Evolutionary conservation across 1,140 invertebrate species (phyloP).

Genomic region (Bicyclus anynana): DNA sequence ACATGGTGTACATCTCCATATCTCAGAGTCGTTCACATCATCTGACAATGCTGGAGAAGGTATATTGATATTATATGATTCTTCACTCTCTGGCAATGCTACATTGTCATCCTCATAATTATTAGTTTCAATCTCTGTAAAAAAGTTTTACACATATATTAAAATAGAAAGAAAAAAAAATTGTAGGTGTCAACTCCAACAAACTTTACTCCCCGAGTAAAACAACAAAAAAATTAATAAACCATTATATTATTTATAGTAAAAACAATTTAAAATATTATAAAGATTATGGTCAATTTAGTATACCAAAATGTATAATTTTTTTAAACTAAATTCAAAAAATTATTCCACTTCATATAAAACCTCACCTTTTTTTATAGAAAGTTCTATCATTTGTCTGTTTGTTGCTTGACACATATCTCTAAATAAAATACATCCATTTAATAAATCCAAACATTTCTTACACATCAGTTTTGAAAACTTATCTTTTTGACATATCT

Average conservation of each 20-base stretch:
- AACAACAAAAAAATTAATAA: too few species aligned
- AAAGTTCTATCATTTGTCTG: constrained; percentile 35
- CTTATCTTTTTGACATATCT: constrained; percentile 51
- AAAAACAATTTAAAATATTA: too few species aligned
- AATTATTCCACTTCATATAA: not conserved
- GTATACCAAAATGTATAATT: too few species aligned
- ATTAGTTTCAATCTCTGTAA: not conserved
- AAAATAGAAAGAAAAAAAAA: too few species aligned
- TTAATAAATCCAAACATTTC: constrained; percentile 51
- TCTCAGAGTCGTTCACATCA: constrained; percentile 37
- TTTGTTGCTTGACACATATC: constrained; percentile 57
- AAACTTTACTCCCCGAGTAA: too few species aligned
- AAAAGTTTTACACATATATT: too few species aligned
- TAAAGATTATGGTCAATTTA: too few species aligned
- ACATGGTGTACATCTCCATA: constrained; percentile 50
- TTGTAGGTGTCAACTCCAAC: too few species aligned
- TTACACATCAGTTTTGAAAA: constrained; percentile 57
- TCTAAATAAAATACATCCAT: constrained; percentile 60
- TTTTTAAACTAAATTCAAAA: too few species aligned
- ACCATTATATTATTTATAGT: too few species aligned
- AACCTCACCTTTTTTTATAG: constrained; percentile 50
- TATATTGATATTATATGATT: constrained; percentile 46
- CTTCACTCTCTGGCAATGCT: constrained; percentile 30
- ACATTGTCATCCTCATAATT: constrained; percentile 20
- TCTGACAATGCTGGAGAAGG: constrained; percentile 47